These are phyloP conservation scores for Pristionchus fissidentatus DNA, from an alignment of 2,888 invertebrate genomes.

Conservation along the genomic window DNA sequence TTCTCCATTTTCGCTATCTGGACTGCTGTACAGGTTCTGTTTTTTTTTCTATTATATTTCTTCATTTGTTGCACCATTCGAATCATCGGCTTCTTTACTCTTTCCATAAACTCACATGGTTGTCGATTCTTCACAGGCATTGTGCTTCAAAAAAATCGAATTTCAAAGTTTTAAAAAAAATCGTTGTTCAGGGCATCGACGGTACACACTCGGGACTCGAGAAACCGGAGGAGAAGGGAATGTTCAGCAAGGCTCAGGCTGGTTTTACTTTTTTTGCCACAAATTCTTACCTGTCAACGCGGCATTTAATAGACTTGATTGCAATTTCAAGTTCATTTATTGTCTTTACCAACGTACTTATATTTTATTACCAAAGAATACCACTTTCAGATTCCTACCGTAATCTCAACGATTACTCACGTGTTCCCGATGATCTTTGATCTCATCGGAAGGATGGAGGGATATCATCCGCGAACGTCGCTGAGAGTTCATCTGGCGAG, in stretches of 20 bases:
- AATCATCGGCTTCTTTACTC: neutral
- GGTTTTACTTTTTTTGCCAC: neutral
- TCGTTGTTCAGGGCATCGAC: neutral
- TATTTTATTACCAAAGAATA: neutral
- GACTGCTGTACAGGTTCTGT: conserved; percentile 65
- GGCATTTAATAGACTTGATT: neutral
- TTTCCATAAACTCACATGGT: neutral
- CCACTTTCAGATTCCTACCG: conserved; percentile 83
- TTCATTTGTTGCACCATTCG: too few species aligned
- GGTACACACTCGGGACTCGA: conserved; percentile 67
- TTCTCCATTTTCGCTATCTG: conserved; percentile 74
- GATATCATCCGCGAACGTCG: conserved; percentile 93
- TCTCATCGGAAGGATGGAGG: conserved; percentile 84
- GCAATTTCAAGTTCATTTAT: neutral
- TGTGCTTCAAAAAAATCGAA: too few species aligned
- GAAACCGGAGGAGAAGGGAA: conserved; percentile 64
- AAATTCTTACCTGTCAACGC: too few species aligned
- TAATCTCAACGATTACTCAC: conserved; percentile 89
- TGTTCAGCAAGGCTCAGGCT: conserved; percentile 73
- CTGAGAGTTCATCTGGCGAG: conserved; percentile 90
- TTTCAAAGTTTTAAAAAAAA: neutral
- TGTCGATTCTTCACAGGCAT: too few species aligned
- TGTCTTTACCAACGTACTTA: too few species aligned
- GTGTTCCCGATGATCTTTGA: conserved; percentile 93
- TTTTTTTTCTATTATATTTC: neutral